Evolutionary conservation across 1,140 invertebrate genomes (phyloP).

Genomic region (Hyposmocoma kahamanoa): DNA sequence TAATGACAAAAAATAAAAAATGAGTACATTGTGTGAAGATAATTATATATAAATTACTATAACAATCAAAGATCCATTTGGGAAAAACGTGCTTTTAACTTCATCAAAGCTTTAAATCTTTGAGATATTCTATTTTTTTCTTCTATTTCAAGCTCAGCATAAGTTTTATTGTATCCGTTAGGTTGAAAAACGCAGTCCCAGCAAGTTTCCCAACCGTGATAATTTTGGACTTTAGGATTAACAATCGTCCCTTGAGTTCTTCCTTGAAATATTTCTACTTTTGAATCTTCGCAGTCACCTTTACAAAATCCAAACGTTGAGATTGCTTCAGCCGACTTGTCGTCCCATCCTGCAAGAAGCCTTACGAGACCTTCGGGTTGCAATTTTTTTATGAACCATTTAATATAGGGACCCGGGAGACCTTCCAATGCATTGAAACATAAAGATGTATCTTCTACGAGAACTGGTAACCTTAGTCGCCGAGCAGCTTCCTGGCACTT

Average conservation of each 20-base stretch:
- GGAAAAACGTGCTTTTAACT: constrained; percentile 84
- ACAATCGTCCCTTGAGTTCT: constrained; percentile 91
- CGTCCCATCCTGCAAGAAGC: constrained; percentile 89
- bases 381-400: constrained; percentile 96
- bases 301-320: constrained; percentile 92
- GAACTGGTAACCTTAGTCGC: constrained; percentile 85
- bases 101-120: constrained; percentile 86
- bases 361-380: constrained; percentile 87
- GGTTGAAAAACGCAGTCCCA: constrained; percentile 99
- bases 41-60: too few species aligned
- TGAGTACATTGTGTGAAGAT: too few species aligned
- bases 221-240: constrained; percentile 83
- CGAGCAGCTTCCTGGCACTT: constrained; percentile 90
- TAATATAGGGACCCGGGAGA: constrained; percentile 97
- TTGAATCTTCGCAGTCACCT: constrained; percentile 74
- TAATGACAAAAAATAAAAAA: too few species aligned
- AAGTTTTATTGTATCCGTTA: constrained; percentile 87
- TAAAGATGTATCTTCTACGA: constrained; percentile 95
- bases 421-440: constrained; percentile 96
- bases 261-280: constrained; percentile 86
- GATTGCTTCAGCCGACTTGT: constrained; percentile 93
- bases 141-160: constrained; percentile 90
- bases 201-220: too few species aligned
- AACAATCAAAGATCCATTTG: too few species aligned
- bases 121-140: constrained; percentile 97